Evolutionary conservation across 53 echinoderm and acorn worm genomes (phyloP).

Genomic region (Echinometra lucunter): DNA sequence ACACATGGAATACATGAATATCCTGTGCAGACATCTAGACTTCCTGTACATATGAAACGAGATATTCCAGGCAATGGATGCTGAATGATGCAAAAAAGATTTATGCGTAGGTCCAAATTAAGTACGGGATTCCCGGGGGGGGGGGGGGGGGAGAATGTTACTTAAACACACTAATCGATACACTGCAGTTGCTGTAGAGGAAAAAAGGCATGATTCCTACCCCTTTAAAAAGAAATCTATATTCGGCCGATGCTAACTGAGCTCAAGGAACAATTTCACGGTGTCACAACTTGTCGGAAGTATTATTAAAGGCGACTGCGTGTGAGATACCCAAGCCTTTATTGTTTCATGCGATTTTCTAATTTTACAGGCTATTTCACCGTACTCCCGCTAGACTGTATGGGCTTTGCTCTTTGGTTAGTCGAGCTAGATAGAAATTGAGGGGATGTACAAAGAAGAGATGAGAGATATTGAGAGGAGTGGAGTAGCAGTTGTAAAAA

Average conservation of each 20-base stretch:
- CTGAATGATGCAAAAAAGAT: not conserved
- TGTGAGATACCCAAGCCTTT: conserved; percentile 37
- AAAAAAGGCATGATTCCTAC: not conserved
- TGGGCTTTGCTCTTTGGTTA: not conserved
- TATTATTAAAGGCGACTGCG: conserved; percentile 54
- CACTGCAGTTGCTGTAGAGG: not conserved
- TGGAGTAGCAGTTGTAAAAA: conserved; percentile 24
- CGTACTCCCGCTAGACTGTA: conserved; percentile 1
- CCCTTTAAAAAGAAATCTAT: not conserved
- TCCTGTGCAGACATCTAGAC: not conserved
- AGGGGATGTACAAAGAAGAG: not conserved
- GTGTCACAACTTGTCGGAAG: conserved; percentile 49
- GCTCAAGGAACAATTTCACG: conserved; percentile 49
- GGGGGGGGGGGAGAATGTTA: not conserved
- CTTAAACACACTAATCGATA: not conserved
- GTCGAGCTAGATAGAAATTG: not conserved
- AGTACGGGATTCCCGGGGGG: no score
- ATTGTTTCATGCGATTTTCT: conserved; percentile 64
- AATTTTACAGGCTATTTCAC: conserved; percentile 68
- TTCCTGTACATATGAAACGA: no score
- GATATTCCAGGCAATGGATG: not conserved
- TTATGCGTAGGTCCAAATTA: no score
- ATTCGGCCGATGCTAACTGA: conserved; percentile 22
- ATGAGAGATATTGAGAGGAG: not conserved
- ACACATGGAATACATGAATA: no score